Conservation (phyloP, 2,113 vertebrate species). For the Sebastes schlegelii region DNA sequence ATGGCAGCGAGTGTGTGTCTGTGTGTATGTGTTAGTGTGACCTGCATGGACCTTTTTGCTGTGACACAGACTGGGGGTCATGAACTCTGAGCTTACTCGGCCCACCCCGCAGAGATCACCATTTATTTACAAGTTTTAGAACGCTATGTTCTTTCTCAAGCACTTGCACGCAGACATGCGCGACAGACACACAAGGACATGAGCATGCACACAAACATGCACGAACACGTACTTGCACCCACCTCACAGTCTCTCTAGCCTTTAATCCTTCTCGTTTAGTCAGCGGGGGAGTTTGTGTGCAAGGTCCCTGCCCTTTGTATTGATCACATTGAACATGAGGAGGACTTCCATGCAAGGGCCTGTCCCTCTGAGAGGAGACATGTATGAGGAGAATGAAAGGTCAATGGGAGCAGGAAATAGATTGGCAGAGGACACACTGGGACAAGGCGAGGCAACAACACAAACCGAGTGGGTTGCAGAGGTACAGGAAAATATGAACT, state of each 20-base stretch:
- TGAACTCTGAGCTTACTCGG: conserved; percentile 58
- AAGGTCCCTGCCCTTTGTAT: conserved; percentile 78
- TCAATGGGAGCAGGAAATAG: conserved; percentile 68
- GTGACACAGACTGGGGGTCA: conserved; percentile 69
- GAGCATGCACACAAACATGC: conserved; percentile 38
- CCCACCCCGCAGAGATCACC: conserved; percentile 53
- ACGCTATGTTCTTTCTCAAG: conserved; percentile 34
- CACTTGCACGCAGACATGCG: conserved; percentile 29
- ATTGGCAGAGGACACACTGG: conserved; percentile 65
- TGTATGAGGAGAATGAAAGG: conserved; percentile 73
- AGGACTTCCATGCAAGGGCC: conserved; percentile 65
- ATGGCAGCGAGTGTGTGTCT: conserved; percentile 40
- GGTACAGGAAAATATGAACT: conserved; percentile 58
- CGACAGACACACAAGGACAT: conserved; percentile 50
- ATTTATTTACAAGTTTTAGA: conserved; percentile 72
- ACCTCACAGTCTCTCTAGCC: conserved; percentile 52
- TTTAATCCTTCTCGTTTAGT: conserved; percentile 75
- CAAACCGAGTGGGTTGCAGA: conserved; percentile 35
- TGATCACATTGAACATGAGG: conserved; percentile 78
- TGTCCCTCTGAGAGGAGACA: conserved; percentile 67
- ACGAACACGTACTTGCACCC: conserved; percentile 51
- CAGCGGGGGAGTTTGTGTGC: conserved; percentile 66
- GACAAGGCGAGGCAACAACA: conserved; percentile 60
- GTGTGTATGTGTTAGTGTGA: conserved; percentile 50
- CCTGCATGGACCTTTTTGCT: conserved; percentile 62